phyloP scores from a whole-genome alignment of 2,797 vertebrate species.

The Heliangelus exortis region DNA sequence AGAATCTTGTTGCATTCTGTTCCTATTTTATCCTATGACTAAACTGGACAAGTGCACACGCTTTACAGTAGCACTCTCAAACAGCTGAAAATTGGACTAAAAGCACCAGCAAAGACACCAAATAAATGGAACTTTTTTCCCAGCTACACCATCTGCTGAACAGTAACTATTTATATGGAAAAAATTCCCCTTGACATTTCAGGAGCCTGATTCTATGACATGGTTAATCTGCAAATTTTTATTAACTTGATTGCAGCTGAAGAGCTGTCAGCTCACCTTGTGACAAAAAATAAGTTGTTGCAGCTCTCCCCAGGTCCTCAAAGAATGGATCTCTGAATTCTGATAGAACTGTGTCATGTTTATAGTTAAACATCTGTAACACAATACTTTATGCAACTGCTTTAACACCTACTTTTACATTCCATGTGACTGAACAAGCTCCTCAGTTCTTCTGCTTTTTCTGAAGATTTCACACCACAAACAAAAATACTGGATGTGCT shows the following conservation, averaged over 20 bases:
- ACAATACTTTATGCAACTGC: neutral
- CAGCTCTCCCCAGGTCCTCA: neutral
- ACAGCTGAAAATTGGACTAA: neutral
- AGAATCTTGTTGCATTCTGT: neutral
- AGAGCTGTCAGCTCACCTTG: neutral
- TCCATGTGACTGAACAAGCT: slow-evolving; percentile 78
- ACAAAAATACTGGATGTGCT: slow-evolving; percentile 78
- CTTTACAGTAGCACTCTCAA: neutral
- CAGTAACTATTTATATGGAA: neutral
- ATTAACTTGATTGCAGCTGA: neutral
- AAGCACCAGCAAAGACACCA: neutral
- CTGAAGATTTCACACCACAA: slow-evolving; percentile 78
- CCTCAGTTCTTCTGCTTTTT: slow-evolving; percentile 79
- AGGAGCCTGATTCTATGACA: neutral
- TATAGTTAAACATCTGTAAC: neutral
- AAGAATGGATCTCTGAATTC: neutral
- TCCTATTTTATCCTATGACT: neutral
- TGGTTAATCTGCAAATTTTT: neutral
- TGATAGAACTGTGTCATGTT: neutral
- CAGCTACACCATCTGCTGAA: neutral
- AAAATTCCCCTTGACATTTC: neutral
- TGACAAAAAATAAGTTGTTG: neutral
- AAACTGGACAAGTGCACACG: neutral
- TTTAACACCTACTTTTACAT: slow-evolving; percentile 85
- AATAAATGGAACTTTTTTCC: neutral